A percentile compares a stretch with the other conserved stretches of the same genome.
Evolutionary conservation across 2,888 invertebrate species (phyloP).

Genomic region (Hermaeophaga mercurialis): DNA sequence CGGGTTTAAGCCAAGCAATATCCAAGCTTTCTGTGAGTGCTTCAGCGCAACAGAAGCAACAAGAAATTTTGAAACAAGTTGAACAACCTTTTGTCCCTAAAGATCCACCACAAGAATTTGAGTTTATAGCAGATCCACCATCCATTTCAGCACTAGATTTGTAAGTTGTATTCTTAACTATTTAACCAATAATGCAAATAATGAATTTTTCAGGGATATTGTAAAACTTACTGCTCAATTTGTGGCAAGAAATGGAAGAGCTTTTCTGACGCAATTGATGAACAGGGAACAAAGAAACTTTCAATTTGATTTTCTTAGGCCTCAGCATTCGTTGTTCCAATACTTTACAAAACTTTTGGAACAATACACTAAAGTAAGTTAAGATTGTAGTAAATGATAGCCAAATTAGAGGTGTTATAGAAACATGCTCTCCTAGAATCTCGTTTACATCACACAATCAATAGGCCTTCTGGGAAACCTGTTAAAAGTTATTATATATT

Average conservation of each 20-base stretch:
- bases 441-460: too few species aligned
- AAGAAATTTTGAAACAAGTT: conserved; percentile 84
- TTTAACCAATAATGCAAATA: too few species aligned
- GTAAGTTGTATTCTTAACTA: conserved; percentile 59
- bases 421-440: too few species aligned
- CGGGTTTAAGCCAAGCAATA: conserved; percentile 58
- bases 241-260: conserved; percentile 96
- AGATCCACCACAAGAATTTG: conserved; percentile 90
- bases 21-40: conserved; percentile 70
- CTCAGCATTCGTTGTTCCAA: conserved; percentile 97
- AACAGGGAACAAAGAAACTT: conserved; percentile 97
- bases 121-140: conserved; percentile 96
- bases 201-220: conserved; percentile 84
- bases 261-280: conserved; percentile 98
- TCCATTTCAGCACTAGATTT: conserved; percentile 97
- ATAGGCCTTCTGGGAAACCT: too few species aligned
- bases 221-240: conserved; percentile 98
- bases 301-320: conserved; percentile 97
- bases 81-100: conserved; percentile 88
- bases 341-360: conserved; percentile 98
- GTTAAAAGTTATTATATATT: too few species aligned
- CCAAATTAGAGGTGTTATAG: too few species aligned
- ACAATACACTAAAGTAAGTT: conserved; percentile 90
- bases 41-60: conserved; percentile 83
- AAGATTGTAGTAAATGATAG: too few species aligned